Evolutionary conservation across 2,888 invertebrate species (phyloP).

Genomic region (Pandemis corylana): DNA sequence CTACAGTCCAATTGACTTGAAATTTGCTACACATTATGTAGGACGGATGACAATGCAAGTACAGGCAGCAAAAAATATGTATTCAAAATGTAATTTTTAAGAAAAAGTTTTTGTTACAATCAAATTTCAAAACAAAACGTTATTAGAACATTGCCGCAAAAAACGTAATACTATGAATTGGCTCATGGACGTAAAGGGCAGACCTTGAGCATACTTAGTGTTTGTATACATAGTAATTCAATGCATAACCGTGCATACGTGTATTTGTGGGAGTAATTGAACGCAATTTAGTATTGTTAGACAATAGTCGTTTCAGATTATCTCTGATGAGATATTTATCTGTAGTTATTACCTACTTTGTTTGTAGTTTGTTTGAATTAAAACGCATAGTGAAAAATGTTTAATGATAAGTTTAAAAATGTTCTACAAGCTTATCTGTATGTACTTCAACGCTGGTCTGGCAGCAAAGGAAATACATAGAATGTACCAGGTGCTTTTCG

Average conservation of each 20-base stretch:
- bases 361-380: not conserved
- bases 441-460: no score
- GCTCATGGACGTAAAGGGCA: constrained; percentile 29
- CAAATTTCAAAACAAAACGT: no score
- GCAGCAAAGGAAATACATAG: no score
- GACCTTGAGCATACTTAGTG: constrained; percentile 19
- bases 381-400: not conserved
- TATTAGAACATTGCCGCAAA: constrained; percentile 1
- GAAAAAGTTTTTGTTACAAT: no score
- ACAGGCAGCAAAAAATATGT: no score
- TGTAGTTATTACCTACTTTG: not conserved
- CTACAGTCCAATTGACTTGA: no score
- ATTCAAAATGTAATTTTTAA: no score
- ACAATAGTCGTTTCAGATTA: constrained; percentile 17
- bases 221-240: constrained; percentile 6
- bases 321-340: constrained; percentile 1
- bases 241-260: constrained; percentile 17
- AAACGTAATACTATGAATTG: constrained; percentile 4
- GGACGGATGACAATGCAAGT: no score
- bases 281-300: constrained; percentile 24
- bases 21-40: no score
- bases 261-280: constrained; percentile 27
- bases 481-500: no score
- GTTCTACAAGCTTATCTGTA: no score
- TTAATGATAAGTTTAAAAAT: no score